These are phyloP conservation scores for Pomacea maculata DNA, from an alignment of 1,140 invertebrate species.

Conservation along the genomic window DNA sequence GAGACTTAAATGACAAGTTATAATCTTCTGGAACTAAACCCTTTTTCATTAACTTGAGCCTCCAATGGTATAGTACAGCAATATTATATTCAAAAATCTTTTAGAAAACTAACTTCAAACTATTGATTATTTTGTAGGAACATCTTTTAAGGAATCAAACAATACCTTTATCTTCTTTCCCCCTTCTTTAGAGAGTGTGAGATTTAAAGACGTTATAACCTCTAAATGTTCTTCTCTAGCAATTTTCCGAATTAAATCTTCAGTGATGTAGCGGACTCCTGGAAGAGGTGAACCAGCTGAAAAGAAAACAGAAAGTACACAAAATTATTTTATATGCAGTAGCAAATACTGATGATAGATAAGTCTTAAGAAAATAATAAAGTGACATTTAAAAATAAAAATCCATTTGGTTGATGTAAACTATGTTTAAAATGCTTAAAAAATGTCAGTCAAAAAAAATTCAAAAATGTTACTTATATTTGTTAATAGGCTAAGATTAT, in stretches of 20 bases:
- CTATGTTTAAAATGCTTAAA: no score
- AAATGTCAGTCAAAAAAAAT: no score
- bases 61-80: not conserved
- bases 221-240: slow-evolving; percentile 58
- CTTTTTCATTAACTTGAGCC: not conserved
- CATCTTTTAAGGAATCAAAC: not conserved
- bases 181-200: slow-evolving; percentile 57
- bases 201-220: slow-evolving; percentile 55
- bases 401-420: no score
- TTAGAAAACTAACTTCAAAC: not conserved
- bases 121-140: no score
- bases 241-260: slow-evolving; percentile 59
- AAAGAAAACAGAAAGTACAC: not conserved
- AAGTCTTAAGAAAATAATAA: no score
- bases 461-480: no score
- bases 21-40: no score
- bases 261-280: slow-evolving; percentile 62
- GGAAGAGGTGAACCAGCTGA: slow-evolving; percentile 29
- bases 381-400: no score
- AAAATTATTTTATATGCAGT: no score
- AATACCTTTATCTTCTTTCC: slow-evolving; percentile 63
- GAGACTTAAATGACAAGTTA: no score
- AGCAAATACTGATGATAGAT: no score
- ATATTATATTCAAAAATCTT: not conserved
- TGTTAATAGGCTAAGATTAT: no score